phyloP scores from a whole-genome alignment of 2,113 vertebrate genomes.

The Mohoua ochrocephala region DNA sequence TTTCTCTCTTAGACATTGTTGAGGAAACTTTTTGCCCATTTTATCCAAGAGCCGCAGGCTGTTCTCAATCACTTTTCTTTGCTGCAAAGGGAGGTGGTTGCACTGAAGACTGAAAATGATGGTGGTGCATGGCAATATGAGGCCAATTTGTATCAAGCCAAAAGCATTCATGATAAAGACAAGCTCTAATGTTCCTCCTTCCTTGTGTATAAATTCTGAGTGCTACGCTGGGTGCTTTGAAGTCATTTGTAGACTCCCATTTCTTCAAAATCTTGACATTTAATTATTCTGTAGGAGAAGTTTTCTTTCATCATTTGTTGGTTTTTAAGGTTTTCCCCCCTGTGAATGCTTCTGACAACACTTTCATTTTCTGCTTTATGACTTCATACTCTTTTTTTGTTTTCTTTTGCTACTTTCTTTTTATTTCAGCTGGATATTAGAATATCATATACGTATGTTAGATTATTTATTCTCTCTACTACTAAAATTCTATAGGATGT shows the following conservation, averaged over 20 bases:
- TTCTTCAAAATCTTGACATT: constrained; percentile 35
- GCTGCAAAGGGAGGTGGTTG: not conserved
- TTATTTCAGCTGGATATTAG: not conserved
- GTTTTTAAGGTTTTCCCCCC: constrained; percentile 56
- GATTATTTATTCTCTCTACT: not conserved
- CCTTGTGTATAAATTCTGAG: not conserved
- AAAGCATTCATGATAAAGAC: constrained; percentile 1
- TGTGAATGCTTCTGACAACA: not conserved
- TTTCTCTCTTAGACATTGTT: not conserved
- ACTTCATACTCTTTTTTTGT: constrained; percentile 18
- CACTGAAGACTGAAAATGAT: constrained; percentile 1
- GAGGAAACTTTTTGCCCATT: constrained; percentile 4
- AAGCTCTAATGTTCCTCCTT: not conserved
- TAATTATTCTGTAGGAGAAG: constrained; percentile 10
- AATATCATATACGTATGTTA: not conserved
- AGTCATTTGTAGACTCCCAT: not conserved
- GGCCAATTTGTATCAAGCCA: not conserved
- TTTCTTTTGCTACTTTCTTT: not conserved
- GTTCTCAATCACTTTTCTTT: not conserved
- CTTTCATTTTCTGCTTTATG: constrained; percentile 62
- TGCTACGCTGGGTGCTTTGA: not conserved
- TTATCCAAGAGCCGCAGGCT: constrained; percentile 28
- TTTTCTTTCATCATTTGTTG: constrained; percentile 55
- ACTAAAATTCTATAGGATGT: not conserved
- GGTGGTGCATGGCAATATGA: not conserved